phyloP scores from a whole-genome alignment of 2,113 vertebrate species.

The Callithrix jacchus region DNA sequence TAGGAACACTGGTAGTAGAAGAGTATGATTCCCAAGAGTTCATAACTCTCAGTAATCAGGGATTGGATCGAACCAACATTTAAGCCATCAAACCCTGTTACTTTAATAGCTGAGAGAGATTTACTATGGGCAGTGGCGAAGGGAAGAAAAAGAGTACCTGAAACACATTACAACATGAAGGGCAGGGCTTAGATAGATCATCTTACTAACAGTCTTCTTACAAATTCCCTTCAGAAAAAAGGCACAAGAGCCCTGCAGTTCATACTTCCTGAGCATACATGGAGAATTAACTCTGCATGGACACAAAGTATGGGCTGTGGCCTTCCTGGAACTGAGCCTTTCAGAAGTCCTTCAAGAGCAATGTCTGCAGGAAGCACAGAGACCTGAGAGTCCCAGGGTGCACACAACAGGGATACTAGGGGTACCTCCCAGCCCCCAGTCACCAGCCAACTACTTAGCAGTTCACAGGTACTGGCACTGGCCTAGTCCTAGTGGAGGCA shows the following conservation, averaged over 20 bases:
- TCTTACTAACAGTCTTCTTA: not conserved
- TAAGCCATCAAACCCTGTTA: not conserved
- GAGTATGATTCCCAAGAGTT: not conserved
- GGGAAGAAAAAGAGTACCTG: not conserved
- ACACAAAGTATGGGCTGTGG: no score
- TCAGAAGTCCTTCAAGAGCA: not conserved
- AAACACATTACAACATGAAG: not conserved
- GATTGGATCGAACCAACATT: not conserved
- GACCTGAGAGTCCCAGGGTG: fast-evolving
- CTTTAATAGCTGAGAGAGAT: not conserved
- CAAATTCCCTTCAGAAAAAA: not conserved
- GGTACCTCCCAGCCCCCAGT: fast-evolving
- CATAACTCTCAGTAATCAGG: not conserved
- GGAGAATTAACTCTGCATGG: not conserved
- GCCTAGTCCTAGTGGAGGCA: not conserved
- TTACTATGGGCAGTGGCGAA: not conserved
- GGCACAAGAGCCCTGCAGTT: not conserved
- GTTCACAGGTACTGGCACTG: no score
- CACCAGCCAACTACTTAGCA: not conserved
- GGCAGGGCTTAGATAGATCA: no score
- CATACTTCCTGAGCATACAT: not conserved
- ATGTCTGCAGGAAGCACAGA: not conserved
- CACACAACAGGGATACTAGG: no score
- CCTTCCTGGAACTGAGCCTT: not conserved
- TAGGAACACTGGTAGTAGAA: no score